Base-by-base conservation (phyloP, 2,888 invertebrate species). In the Andricus quercusramuli region DNA sequence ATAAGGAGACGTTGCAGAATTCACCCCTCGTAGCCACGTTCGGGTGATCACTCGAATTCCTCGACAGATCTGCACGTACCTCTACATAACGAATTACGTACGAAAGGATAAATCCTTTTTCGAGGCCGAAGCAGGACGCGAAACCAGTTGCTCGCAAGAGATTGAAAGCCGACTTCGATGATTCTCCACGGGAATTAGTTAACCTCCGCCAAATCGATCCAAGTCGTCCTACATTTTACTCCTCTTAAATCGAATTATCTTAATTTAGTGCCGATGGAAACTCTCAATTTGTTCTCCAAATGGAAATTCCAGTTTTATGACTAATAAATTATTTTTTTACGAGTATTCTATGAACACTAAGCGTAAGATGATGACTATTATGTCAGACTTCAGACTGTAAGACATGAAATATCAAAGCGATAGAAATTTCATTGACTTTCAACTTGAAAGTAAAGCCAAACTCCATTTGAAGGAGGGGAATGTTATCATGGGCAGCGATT, bases 101-200 rank as follows among this genome's bases (percentile, higher is more conserved):
- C 29, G 32, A 74, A 29, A 32, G 56, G 29, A 74, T 74, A 74
- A 74, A 74, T 74, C 51, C 70, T 51, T 51, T 74, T 74, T 29
- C 47, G 29, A 74, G 29, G 70, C 70, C 32, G n/a, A 56, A 25
- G 44, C 25, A n/a, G 68, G 44, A 70, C 47, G 68, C 47, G 68
- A 70, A 74, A 74, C 70, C 51, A 74, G 70, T 74, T 74, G 70
- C 70, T 74, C 51, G 70, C 51, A 29, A 51, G 56, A 74, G 70
- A 74, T 74, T 74, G 70, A 74, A 74, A 51, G 70, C 51, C 70
- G 51, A 74, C 51, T 74, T 20, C 51, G 22, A 74, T 29, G 51
- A 74, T 51, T 32, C 29, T 74, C 51, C 51, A 51, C 70, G 56
- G 32, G 70, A 74, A 74, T 74, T 74, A 74, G 70, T 74, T 74